Evolutionary conservation across 2,113 vertebrate genomes (phyloP).

Genomic region (Acanthochromis polyacanthus): DNA sequence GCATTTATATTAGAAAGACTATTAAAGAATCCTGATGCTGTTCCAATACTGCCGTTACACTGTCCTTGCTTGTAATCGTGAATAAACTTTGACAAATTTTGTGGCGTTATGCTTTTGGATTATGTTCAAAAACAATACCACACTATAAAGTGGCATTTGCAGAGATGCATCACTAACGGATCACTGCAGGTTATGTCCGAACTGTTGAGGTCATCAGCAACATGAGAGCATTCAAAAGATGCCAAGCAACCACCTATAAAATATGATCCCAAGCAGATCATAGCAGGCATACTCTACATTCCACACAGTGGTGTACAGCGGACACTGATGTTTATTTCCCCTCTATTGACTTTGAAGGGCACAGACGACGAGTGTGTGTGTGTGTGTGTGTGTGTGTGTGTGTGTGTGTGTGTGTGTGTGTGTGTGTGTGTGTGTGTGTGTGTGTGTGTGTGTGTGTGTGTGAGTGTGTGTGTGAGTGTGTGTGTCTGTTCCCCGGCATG

Average conservation of each 20-base stretch:
- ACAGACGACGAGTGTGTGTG: constrained; percentile 16
- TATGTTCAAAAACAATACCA: no score
- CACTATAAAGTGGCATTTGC: background rate
- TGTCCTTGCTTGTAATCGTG: background rate
- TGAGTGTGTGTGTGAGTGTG: no score
- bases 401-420: no score
- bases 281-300: constrained; percentile 55
- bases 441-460: no score
- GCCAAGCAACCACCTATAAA: constrained; percentile 12
- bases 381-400: no score
- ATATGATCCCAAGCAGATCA: constrained; percentile 38
- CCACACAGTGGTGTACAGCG: constrained; percentile 33
- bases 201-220: constrained; percentile 22
- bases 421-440: no score
- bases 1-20: background rate
- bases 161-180: background rate
- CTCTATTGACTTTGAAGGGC: constrained; percentile 52
- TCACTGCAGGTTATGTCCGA: background rate
- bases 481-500: constrained; percentile 24
- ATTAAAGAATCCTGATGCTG: background rate
- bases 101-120: no score
- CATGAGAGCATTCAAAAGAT: background rate
- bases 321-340: constrained; percentile 53
- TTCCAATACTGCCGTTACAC: background rate
- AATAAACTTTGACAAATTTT: background rate